Evolutionary conservation across 2,888 invertebrate species (phyloP).

Genomic region (Conistra vaccinii): DNA sequence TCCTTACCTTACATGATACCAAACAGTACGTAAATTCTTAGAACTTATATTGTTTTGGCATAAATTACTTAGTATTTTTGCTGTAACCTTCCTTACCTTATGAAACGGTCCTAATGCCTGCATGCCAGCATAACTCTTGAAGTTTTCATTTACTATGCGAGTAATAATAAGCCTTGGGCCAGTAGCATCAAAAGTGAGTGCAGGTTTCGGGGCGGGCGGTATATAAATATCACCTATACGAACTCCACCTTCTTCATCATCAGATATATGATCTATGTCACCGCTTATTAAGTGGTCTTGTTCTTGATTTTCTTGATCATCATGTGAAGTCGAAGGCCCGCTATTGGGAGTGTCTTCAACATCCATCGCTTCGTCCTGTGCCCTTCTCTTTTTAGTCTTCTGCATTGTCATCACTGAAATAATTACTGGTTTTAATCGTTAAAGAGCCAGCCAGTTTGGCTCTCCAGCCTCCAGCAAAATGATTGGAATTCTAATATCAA

Average conservation of each 20-base stretch:
- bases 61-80: background rate
- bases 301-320: conserved; percentile 53
- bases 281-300: conserved; percentile 60
- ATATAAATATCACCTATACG: conserved; percentile 96
- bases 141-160: conserved; percentile 97
- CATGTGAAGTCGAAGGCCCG: conserved; percentile 60
- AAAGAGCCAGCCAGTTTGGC: background rate
- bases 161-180: conserved; percentile 97
- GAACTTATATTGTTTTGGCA: background rate
- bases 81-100: conserved; percentile 91
- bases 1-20: background rate
- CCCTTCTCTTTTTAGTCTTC: conserved; percentile 77
- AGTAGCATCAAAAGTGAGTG: conserved; percentile 93
- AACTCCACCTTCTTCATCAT: conserved; percentile 93
- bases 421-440: background rate
- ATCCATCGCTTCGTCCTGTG: conserved; percentile 83
- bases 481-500: too few species aligned
- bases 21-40: background rate
- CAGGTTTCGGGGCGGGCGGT: conserved; percentile 94
- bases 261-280: conserved; percentile 86
- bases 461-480: background rate
- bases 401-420: conserved; percentile 71
- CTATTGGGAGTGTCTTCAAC: conserved; percentile 76
- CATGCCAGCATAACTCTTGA: conserved; percentile 98
- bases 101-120: conserved; percentile 98